These are phyloP conservation scores for Crocodylus rhombifer DNA, from an alignment of 2,797 vertebrate genomes.

Conservation along the genomic window DNA sequence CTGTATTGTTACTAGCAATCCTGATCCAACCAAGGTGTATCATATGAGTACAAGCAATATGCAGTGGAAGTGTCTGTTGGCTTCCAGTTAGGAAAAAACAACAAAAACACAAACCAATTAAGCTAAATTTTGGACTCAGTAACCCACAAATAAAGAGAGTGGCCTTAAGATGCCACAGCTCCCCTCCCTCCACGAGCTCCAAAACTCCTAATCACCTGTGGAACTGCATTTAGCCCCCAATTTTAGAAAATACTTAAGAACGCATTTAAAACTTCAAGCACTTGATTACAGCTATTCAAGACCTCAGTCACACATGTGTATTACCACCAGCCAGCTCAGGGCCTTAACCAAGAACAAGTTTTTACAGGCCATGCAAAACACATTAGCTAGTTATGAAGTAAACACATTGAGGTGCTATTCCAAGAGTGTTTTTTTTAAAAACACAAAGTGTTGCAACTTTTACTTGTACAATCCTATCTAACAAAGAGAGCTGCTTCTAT, in stretches of 20 bases:
- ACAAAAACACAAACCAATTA: too few species aligned
- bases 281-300: background rate
- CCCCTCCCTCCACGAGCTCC: background rate
- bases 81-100: background rate
- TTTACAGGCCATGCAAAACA: constrained; percentile 11
- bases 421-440: background rate
- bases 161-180: background rate
- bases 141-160: background rate
- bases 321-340: background rate
- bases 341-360: constrained; percentile 25
- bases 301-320: background rate
- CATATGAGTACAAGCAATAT: accelerated
- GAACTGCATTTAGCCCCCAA: background rate
- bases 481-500: background rate
- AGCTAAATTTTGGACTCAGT: background rate
- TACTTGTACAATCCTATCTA: background rate
- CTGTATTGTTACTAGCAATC: background rate
- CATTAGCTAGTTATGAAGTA: too few species aligned
- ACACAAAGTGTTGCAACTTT: background rate
- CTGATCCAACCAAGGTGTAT: background rate
- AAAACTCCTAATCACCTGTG: background rate
- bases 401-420: background rate
- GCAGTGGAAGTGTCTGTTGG: background rate
- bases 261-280: background rate
- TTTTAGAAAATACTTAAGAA: background rate